Evolutionary conservation across 2,113 vertebrate species (phyloP), one percentile per base, ranked within the genome.

Genomic region (Hydrochoerus hydrochaeris): DNA sequence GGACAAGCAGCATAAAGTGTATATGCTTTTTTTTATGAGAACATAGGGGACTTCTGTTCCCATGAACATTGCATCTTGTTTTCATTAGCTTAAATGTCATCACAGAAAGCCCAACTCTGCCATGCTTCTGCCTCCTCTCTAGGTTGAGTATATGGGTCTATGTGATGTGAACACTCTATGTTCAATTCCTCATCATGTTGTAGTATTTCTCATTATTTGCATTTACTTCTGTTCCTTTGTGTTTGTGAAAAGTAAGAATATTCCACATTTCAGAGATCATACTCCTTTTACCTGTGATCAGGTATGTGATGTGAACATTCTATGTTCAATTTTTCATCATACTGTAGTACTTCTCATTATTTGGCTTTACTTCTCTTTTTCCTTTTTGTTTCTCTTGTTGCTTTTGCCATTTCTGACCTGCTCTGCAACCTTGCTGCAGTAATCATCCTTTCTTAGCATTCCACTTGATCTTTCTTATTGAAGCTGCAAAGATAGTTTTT

Each of bases 391-490:
- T 14, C 52, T 16, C 52, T 54, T 54, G 52, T 54, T 54, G 52
- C 52, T 54, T 54, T 54, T 54, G 14, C 69, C 52, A 46, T 30
- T 80, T 46, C 85, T 46, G 24, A 46, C 44, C 58, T 84, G 8
- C 52, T 62, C 35, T 41, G 3, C 58, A 0, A 44, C 22, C 60
- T 91, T 44, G 38, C 44, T 91, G 20, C 9, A 75, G 19, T 91
- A 44, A 84, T 85, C 69, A 84, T 46, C 78, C 52, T 91, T 38
- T 62, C 52, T 60, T 96, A 54, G 16, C 85, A 38, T 90, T 90
- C 54, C 73, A 57, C 24, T 73, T 52, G 30, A 46, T 85, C n/a
- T 26, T 75, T 88, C 41, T 78, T 88, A 69, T 41, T 91, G 77
- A 88, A 78, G 9, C 41, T 78, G 54, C 32, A 77, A 78, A 69